Evolutionary conservation across 2,888 invertebrate genomes (phyloP).

Genomic region (Galerucella nymphaeae): DNA sequence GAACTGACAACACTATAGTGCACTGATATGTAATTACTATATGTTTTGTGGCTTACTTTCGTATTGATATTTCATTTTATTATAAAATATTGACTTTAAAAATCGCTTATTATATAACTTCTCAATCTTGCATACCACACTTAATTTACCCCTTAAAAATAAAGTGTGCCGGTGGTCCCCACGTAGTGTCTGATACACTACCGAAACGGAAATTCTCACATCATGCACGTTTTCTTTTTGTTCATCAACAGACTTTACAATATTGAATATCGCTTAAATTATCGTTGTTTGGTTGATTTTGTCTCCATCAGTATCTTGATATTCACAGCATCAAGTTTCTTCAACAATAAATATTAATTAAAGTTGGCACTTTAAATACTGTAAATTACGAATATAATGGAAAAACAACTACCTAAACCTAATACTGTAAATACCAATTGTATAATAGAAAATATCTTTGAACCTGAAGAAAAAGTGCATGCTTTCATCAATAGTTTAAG

Average conservation of each 20-base stretch:
- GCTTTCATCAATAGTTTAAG: neutral
- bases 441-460: neutral
- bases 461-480: neutral
- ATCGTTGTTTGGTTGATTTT: no score
- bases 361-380: constrained; percentile 7
- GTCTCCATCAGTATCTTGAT: neutral
- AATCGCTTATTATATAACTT: constrained; percentile 36
- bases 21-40: constrained; percentile 58
- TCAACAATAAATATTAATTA: neutral
- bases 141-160: constrained; percentile 14
- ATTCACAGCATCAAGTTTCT: neutral
- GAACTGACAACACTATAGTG: constrained; percentile 12
- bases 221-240: neutral
- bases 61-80: constrained; percentile 43
- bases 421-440: neutral
- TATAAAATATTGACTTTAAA: constrained; percentile 56
- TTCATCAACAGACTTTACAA: no score
- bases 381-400: neutral
- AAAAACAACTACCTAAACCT: neutral
- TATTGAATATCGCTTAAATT: no score
- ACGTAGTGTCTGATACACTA: neutral
- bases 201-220: neutral
- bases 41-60: constrained; percentile 50
- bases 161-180: neutral
- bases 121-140: constrained; percentile 16